phyloP scores from a whole-genome alignment of 2,113 vertebrate genomes.

The Lathamus discolor region DNA sequence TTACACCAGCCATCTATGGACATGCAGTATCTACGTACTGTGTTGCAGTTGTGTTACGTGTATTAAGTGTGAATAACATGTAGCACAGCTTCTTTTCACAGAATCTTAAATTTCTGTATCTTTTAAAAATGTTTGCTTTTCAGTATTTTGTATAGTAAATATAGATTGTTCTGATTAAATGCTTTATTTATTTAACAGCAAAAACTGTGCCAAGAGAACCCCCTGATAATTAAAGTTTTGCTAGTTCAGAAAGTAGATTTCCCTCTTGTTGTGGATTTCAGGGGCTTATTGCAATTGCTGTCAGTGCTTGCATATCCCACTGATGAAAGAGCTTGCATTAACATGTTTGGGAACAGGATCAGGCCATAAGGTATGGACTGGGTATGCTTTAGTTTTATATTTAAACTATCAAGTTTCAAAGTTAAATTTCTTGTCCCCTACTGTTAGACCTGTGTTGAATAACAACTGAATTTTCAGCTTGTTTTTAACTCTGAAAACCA shows the following conservation, averaged over 20 bases:
- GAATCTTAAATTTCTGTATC: conserved; percentile 45
- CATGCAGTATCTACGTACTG: conserved; percentile 45
- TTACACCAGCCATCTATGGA: conserved; percentile 41
- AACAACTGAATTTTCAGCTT: conserved; percentile 19
- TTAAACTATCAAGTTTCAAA: background rate
- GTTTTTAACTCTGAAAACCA: background rate
- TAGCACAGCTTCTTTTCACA: conserved; percentile 68
- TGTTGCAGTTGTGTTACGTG: conserved; percentile 63
- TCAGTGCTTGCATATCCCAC: conserved; percentile 38
- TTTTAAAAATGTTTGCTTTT: conserved; percentile 52
- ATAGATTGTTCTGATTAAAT: conserved; percentile 82
- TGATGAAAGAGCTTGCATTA: conserved; percentile 25
- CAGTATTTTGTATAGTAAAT: conserved; percentile 78
- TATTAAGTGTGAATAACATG: conserved; percentile 62
- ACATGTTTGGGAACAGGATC: conserved; percentile 21
- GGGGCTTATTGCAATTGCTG: conserved; percentile 47
- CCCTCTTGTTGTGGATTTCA: conserved; percentile 48
- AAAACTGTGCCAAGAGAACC: conserved; percentile 79
- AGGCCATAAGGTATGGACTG: conserved; percentile 22
- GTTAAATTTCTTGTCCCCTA: background rate
- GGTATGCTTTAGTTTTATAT: background rate
- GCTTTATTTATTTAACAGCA: conserved; percentile 86
- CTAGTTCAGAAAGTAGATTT: conserved; percentile 34
- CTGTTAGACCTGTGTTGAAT: background rate
- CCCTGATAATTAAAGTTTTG: conserved; percentile 66